Evolutionary conservation across 2,113 vertebrate species (phyloP).

Genomic region (Pomatorhinus ruficollis): DNA sequence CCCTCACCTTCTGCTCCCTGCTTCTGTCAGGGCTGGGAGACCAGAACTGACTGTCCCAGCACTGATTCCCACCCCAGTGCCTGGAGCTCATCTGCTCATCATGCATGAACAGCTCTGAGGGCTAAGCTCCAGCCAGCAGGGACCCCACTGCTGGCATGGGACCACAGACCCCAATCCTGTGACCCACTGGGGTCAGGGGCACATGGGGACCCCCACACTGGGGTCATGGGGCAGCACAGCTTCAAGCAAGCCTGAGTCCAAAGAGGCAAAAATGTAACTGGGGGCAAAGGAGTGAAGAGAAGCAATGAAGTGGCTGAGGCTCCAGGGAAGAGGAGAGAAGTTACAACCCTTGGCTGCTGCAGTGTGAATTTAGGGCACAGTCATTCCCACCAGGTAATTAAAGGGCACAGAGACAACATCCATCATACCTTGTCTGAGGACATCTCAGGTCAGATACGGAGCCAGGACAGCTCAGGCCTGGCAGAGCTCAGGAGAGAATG

Average conservation of each 20-base stretch:
- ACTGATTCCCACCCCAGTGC: rapidly evolving
- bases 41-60: neutral
- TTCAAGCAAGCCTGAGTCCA: neutral
- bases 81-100: neutral
- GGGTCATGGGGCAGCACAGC: neutral
- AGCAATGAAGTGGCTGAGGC: neutral
- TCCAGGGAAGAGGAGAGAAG: neutral
- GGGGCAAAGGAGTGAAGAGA: rapidly evolving
- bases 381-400: neutral
- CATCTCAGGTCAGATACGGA: neutral
- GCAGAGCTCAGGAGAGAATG: neutral
- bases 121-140: neutral
- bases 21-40: neutral
- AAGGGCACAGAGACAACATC: neutral
- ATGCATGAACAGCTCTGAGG: rapidly evolving
- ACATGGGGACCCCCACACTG: rapidly evolving
- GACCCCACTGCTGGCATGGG: neutral
- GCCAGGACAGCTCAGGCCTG: neutral
- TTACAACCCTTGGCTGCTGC: neutral
- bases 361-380: neutral
- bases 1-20: neutral
- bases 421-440: neutral
- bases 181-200: neutral
- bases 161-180: rapidly evolving
- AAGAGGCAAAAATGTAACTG: neutral